A percentile compares a stretch with the other conserved stretches of the same genome.
Evolutionary conservation across 2,797 vertebrate species (phyloP).

Genomic region (Halcyon smyrnensis): DNA sequence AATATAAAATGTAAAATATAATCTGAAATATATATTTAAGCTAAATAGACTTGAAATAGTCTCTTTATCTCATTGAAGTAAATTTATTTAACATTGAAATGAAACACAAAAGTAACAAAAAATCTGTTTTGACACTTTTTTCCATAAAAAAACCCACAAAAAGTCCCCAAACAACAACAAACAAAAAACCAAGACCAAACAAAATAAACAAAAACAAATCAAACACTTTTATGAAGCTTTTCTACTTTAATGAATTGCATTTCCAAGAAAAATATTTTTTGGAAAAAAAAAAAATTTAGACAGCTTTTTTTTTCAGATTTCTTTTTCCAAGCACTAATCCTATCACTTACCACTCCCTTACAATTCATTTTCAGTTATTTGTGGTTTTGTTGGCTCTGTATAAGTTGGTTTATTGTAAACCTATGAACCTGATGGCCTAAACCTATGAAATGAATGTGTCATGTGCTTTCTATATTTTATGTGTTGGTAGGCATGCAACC

Average conservation of each 20-base stretch:
- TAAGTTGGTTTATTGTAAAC: neutral
- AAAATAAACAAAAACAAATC: neutral
- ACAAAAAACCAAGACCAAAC: too few species aligned
- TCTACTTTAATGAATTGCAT: neutral
- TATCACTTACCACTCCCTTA: neutral
- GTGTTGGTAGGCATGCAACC: neutral
- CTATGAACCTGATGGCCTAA: neutral
- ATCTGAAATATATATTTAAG: neutral
- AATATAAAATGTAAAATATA: neutral
- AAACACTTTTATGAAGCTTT: neutral
- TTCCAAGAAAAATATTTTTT: neutral
- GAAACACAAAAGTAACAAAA: neutral
- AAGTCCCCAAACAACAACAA: too few species aligned
- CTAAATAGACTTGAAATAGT: neutral
- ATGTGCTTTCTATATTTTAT: neutral
- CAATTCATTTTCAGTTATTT: neutral
- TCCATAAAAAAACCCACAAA: neutral
- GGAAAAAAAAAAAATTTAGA: neutral
- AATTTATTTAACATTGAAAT: neutral
- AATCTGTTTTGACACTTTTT: neutral
- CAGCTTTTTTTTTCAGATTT: neutral
- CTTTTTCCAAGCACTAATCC: neutral
- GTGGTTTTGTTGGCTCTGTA: neutral
- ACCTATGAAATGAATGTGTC: neutral
- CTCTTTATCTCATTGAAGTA: neutral